These are phyloP conservation scores for Rhinichthys klamathensis DNA, from an alignment of 2,113 vertebrate genomes.

Conservation along the genomic window DNA sequence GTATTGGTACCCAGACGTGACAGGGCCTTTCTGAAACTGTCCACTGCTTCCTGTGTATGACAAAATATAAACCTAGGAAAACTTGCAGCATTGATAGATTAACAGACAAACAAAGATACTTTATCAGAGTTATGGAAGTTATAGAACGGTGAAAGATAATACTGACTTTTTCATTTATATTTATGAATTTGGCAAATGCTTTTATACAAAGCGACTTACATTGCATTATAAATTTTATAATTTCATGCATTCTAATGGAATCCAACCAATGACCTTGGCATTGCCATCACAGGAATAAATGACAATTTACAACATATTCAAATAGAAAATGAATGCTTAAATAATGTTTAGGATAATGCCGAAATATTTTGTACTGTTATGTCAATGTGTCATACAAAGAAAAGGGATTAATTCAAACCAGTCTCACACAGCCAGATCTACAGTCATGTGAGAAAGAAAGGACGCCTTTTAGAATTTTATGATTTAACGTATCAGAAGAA, in stretches of 20 bases:
- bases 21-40: constrained; percentile 72
- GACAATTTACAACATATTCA: neutral
- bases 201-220: neutral
- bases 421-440: too few species aligned
- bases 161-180: neutral
- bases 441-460: too few species aligned
- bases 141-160: neutral
- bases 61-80: constrained; percentile 11
- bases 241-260: neutral
- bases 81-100: neutral
- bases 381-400: too few species aligned
- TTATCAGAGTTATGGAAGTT: neutral
- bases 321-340: too few species aligned
- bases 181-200: neutral
- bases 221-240: neutral
- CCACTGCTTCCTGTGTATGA: constrained; percentile 71
- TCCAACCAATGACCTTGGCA: neutral
- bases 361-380: too few species aligned
- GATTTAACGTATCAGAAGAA: too few species aligned
- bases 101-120: neutral
- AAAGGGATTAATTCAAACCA: too few species aligned
- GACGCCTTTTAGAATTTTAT: too few species aligned
- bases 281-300: neutral
- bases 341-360: too few species aligned
- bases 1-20: constrained; percentile 55